phyloP scores from a whole-genome alignment of 2,113 vertebrate species.

The Gambusia affinis region DNA sequence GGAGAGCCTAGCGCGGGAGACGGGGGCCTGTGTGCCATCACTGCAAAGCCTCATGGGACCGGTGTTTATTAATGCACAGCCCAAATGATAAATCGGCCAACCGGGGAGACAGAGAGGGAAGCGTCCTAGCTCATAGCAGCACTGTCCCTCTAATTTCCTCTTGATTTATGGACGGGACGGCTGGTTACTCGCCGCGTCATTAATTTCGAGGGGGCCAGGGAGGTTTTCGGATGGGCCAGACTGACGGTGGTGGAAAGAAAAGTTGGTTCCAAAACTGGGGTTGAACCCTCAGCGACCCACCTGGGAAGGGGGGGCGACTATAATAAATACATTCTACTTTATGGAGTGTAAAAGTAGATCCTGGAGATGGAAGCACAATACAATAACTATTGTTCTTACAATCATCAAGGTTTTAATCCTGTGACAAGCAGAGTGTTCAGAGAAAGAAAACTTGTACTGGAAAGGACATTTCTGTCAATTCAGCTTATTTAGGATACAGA shows the following conservation, averaged over 20 bases:
- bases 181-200: conserved; percentile 87
- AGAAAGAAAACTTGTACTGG: not conserved
- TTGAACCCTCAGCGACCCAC: conserved; percentile 36
- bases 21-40: conserved; percentile 34
- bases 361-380: not conserved
- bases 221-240: conserved; percentile 72
- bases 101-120: conserved; percentile 61
- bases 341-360: not conserved
- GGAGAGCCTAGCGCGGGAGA: conserved; percentile 18
- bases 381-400: not conserved
- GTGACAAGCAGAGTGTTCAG: no score
- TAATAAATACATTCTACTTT: not conserved
- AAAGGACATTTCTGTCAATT: not conserved
- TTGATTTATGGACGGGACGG: conserved; percentile 94
- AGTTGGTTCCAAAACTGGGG: conserved; percentile 54
- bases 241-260: conserved; percentile 78
- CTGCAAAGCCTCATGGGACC: conserved; percentile 71
- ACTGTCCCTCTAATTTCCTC: conserved; percentile 89
- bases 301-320: conserved; percentile 37
- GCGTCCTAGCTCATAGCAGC: conserved; percentile 53
- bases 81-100: conserved; percentile 78
- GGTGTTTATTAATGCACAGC: conserved; percentile 77
- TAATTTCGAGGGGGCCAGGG: conserved; percentile 82
- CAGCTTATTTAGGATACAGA: not conserved
- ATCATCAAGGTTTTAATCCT: not conserved